Base-by-base conservation (phyloP, 2,797 vertebrate species). In the Spondyliosoma cantharus region DNA sequence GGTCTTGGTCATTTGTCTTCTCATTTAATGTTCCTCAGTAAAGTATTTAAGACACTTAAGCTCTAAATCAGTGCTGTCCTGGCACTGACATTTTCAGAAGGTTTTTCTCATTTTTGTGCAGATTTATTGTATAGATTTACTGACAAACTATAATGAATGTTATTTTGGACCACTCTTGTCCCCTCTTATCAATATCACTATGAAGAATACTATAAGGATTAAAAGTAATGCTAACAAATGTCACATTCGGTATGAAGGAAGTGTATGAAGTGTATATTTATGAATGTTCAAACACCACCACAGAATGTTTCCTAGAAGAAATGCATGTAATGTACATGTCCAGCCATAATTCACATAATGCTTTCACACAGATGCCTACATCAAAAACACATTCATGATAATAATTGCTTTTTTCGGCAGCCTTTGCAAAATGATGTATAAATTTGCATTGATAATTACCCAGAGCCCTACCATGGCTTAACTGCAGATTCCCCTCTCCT, bases 311-410 rank as follows among this genome's bases (percentile, higher is more conserved):
- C 50, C 48, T 52, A 71, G 4, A 64, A 68, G 3, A 80, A 67
- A 64, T 42, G 43, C 27, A 64, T 80, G 48, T 66, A 17, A 58
- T 70, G 54, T 71, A 78, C 64, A 77, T 65, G 37, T 76, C 72
- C 49, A 82, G 72, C 78, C 81, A 74, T 77, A 73, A 66, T 69
- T 78, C 68, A 68, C 48, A 50, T 62, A 27, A 72, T 75, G 65
- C 63, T 85, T 80, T 90, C 77, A 87, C 68, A 69, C 76, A 77
- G 74, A 85, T 89, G 84, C 87, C 82, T 80, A 79, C 43, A 17
- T 56, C 22, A 72, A 79, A 50, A 82, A 84, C 65, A 43, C 50
- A 75, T 80, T 84, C 20, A 58, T 87, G 16, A 71, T 57, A 29
- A 68, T 71, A 75, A 72, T 17, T 87, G 58, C 71, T 66, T 73